These are phyloP conservation scores for Polyommatus icarus DNA, from an alignment of 2,888 invertebrate species.

Conservation along the genomic window DNA sequence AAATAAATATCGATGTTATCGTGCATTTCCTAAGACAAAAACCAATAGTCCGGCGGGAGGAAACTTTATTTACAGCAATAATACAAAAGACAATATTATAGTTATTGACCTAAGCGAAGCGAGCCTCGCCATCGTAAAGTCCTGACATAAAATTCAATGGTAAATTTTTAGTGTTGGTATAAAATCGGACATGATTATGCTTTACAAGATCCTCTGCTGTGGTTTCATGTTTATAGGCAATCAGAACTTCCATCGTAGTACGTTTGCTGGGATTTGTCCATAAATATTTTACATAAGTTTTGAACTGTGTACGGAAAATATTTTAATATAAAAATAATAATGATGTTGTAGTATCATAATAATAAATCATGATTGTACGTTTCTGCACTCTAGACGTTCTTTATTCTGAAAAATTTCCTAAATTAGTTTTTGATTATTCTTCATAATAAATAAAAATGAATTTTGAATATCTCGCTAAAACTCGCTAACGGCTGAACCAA, in stretches of 20 bases:
- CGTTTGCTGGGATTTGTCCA: conserved; percentile 6
- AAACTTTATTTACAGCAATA: conserved; percentile 29
- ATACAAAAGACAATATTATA: conserved; percentile 32
- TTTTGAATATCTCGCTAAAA: no score
- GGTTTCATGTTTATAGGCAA: conserved; percentile 28
- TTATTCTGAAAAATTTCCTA: no score
- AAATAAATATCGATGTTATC: neutral
- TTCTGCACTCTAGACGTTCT: no score
- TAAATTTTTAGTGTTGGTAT: conserved; percentile 37
- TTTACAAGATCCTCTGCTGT: conserved; percentile 31
- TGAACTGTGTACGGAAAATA: neutral
- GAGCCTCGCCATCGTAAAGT: conserved; percentile 30
- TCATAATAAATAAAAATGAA: no score
- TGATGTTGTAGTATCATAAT: no score
- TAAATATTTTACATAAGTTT: neutral
- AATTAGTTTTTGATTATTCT: no score
- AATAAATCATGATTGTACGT: no score
- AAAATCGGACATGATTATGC: conserved; percentile 35
- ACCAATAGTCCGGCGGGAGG: neutral
- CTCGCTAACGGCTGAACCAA: neutral
- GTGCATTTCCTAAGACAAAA: conserved; percentile 13
- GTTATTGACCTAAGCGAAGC: conserved; percentile 31
- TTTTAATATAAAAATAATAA: neutral
- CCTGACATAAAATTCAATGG: conserved; percentile 36
- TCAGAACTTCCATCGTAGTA: neutral